phyloP scores from a whole-genome alignment of 2,113 vertebrate genomes.

The Daboia siamensis region DNA sequence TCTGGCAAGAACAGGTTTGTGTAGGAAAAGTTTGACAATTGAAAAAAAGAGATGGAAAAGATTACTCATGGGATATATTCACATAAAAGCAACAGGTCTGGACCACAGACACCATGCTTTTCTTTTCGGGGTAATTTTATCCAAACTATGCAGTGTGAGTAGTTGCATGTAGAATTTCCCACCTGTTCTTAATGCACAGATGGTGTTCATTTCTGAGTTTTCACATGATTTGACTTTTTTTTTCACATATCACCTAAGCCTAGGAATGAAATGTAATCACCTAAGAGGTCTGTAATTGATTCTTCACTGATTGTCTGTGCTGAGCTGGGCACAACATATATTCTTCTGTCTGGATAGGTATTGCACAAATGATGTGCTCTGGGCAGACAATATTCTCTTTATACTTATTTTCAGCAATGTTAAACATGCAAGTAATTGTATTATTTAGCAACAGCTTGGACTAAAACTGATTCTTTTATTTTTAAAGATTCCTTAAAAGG shows the following conservation, averaged over 20 bases:
- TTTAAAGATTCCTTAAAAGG: neutral
- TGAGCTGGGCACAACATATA: neutral
- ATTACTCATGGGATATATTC: neutral
- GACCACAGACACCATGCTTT: neutral
- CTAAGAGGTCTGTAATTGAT: constrained; percentile 10
- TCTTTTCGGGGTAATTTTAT: constrained; percentile 15
- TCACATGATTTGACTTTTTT: neutral
- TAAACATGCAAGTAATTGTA: neutral
- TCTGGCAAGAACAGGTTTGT: neutral
- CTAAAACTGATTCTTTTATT: neutral
- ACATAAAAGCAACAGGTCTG: neutral
- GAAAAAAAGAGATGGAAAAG: neutral
- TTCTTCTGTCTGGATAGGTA: constrained; percentile 7
- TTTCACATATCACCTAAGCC: neutral
- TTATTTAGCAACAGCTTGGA: neutral
- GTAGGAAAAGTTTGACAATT: neutral
- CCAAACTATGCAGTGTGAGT: constrained; percentile 4
- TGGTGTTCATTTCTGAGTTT: neutral
- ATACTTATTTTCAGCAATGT: neutral
- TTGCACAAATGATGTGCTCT: neutral
- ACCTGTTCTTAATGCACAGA: constrained; percentile 24
- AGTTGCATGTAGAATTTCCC: constrained; percentile 18
- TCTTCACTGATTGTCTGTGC: constrained; percentile 4
- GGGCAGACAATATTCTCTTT: constrained; percentile 5
- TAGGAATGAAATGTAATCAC: constrained; percentile 10